A percentile compares a stretch with the other conserved stretches of the same genome.
phyloP scores from a whole-genome alignment of 2,113 vertebrate species.

The Lophura nycthemera region DNA sequence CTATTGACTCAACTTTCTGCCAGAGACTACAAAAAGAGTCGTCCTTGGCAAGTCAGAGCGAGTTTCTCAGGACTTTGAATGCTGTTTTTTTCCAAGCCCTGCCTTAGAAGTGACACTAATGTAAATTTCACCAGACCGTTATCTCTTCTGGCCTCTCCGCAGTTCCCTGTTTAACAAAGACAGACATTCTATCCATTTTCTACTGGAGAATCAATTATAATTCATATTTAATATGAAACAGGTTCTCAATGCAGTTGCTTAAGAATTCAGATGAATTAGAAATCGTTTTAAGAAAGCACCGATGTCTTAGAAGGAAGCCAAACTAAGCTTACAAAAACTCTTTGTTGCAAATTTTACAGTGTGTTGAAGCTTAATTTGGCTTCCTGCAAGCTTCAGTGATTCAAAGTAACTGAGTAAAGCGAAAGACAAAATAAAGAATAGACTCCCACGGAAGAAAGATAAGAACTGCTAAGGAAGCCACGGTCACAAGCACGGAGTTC shows the following conservation, averaged over 20 bases:
- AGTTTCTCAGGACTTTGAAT: neutral
- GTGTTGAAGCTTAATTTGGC: neutral
- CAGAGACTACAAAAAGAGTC: neutral
- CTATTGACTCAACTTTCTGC: neutral
- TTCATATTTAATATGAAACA: neutral
- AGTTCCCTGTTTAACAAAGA: neutral
- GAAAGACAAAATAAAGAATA: neutral
- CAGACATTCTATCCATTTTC: neutral
- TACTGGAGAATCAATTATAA: neutral
- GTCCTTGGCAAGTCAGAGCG: neutral
- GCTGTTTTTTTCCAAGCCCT: neutral
- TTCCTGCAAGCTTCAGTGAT: neutral
- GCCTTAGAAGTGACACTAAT: neutral
- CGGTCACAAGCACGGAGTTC: accelerated
- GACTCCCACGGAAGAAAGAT: accelerated
- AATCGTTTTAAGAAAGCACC: neutral
- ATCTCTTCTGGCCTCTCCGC: neutral
- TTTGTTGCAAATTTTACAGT: accelerated
- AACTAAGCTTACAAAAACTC: neutral
- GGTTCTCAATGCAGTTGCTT: neutral
- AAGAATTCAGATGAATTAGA: neutral
- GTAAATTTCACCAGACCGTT: neutral
- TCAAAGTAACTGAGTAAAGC: neutral
- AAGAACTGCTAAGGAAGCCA: neutral
- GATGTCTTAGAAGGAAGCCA: neutral